A percentile compares a stretch with the other conserved stretches of the same genome.
phyloP scores from a whole-genome alignment of 2,888 invertebrate genomes.

The Orthonychiurus folsomi region DNA sequence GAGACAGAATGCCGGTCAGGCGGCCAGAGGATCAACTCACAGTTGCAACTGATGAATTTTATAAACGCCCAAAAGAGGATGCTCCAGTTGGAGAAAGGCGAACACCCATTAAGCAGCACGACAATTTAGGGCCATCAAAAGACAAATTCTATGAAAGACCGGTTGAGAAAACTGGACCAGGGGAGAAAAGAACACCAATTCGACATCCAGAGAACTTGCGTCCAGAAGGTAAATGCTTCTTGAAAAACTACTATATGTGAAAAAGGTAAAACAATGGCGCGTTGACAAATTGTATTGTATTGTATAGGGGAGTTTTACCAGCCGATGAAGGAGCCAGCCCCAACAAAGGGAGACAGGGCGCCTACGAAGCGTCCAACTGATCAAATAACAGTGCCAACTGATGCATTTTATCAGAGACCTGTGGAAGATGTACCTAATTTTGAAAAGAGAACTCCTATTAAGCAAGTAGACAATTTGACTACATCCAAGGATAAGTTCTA shows the following conservation, averaged over 20 bases:
- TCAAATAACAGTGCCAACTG: conserved; percentile 51
- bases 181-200: conserved; percentile 45
- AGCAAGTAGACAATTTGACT: conserved; percentile 44
- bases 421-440: conserved; percentile 43
- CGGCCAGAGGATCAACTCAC: conserved; percentile 37
- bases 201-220: conserved; percentile 43
- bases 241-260: too few relatives aligned
- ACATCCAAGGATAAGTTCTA: conserved; percentile 50
- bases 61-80: conserved; percentile 42
- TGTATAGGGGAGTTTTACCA: conserved; percentile 53
- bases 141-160: conserved; percentile 44
- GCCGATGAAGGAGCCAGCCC: conserved; percentile 31
- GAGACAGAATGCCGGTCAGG: conserved; percentile 41
- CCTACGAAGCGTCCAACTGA: conserved; percentile 48
- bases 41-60: conserved; percentile 50
- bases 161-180: conserved; percentile 49
- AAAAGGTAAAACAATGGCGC: too few relatives aligned
- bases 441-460: conserved; percentile 40
- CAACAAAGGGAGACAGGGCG: conserved; percentile 40
- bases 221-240: conserved; percentile 54
- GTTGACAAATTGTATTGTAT: too few relatives aligned
- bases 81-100: conserved; percentile 38
- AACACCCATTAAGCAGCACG: conserved; percentile 47
- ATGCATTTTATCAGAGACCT: conserved; percentile 51
- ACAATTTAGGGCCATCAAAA: conserved; percentile 48